Conservation (phyloP, 2,113 vertebrate species). For the Gracilinanus agilis region DNA sequence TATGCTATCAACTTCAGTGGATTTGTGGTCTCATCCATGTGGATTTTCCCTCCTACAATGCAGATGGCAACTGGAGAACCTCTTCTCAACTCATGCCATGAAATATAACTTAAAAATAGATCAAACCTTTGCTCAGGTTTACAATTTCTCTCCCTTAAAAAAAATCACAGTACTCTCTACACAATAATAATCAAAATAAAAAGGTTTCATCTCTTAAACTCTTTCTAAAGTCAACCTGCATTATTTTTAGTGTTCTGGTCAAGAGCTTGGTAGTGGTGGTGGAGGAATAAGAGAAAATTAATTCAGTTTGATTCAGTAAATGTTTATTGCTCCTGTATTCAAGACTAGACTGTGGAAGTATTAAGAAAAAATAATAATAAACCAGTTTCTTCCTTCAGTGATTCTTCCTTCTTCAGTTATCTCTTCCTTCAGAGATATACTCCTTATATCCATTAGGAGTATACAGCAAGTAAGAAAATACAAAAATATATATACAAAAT, state of each 20-base stretch:
- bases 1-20: neutral
- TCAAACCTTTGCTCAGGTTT: constrained; percentile 29
- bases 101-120: constrained; percentile 51
- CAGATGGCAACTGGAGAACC: neutral
- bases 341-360: neutral
- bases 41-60: neutral
- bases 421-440: neutral
- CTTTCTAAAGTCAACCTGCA: constrained; percentile 62
- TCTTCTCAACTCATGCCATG: constrained; percentile 11
- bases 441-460: neutral
- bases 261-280: constrained; percentile 52
- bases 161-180: constrained; percentile 1
- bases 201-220: constrained; percentile 60
- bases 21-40: neutral
- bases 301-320: neutral
- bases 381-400: neutral
- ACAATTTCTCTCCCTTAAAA: constrained; percentile 58
- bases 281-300: constrained; percentile 22
- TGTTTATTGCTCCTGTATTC: neutral
- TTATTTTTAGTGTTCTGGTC: constrained; percentile 59
- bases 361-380: neutral
- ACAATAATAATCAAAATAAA: constrained; percentile 67
- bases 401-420: too few relatives aligned
- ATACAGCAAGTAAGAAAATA: neutral
- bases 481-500: neutral